These are phyloP conservation scores for Papilio helenus DNA, from an alignment of 1,140 invertebrate species.

Conservation along the genomic window DNA sequence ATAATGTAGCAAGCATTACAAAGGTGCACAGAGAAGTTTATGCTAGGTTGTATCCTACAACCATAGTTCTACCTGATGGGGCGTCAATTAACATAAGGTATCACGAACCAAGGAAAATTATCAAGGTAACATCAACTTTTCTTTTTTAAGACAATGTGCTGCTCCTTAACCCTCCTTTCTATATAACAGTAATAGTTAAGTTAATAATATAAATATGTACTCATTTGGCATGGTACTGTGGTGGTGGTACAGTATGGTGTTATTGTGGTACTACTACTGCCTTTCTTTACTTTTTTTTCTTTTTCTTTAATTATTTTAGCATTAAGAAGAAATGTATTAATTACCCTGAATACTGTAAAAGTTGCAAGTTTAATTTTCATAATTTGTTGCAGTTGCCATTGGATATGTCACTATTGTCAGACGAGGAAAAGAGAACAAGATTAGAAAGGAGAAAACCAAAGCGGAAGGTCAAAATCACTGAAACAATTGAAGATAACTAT, in stretches of 20 bases:
- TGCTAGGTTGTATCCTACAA: conserved; percentile 88
- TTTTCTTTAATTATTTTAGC: not conserved
- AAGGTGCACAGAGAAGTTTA: conserved; percentile 88
- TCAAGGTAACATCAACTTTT: conserved; percentile 85
- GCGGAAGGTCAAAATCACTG: conserved; percentile 88
- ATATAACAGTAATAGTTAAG: no score
- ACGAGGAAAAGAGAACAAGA: conserved; percentile 86
- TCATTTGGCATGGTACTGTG: not conserved
- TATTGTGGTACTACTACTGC: no score
- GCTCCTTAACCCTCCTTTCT: not conserved
- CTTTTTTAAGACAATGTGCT: not conserved
- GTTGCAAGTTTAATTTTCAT: conserved; percentile 21
- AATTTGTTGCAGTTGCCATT: conserved; percentile 87
- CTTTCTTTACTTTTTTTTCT: not conserved
- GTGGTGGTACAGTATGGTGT: not conserved
- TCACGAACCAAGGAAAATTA: conserved; percentile 92
- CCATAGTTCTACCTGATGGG: conserved; percentile 91
- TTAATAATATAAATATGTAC: no score
- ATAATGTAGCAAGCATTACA: conserved; percentile 87
- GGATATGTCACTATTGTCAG: conserved; percentile 87
- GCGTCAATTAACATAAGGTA: conserved; percentile 92
- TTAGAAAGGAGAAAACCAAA: conserved; percentile 89
- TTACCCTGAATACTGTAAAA: not conserved
- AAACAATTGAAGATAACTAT: conserved; percentile 91
- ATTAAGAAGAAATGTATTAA: not conserved